These are phyloP conservation scores for Tetramorium bicarinatum DNA, from an alignment of 2,888 invertebrate genomes.

Conservation along the genomic window DNA sequence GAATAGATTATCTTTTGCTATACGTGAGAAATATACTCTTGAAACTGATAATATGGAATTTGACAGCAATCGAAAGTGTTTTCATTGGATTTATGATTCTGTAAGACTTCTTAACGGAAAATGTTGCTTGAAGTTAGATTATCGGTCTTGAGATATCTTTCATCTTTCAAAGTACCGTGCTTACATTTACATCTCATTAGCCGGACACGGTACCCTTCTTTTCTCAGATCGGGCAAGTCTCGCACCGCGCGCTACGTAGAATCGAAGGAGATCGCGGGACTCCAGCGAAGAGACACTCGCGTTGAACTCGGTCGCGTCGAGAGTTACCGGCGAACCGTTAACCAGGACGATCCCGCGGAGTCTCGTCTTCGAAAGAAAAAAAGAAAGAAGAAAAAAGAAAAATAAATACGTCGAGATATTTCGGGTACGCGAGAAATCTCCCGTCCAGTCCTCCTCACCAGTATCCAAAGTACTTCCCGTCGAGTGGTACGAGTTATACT, in stretches of 20 bases:
- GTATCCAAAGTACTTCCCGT: slow-evolving; percentile 31
- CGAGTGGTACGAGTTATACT: slow-evolving; percentile 26
- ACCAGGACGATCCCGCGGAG: not conserved
- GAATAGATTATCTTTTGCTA: not conserved
- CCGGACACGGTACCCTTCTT: not conserved
- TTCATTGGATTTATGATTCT: not conserved
- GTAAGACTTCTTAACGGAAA: not conserved
- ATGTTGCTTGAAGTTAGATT: not conserved
- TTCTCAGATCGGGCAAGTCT: slow-evolving; percentile 1
- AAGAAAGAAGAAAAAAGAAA: not conserved
- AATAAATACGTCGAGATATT: slow-evolving; percentile 12
- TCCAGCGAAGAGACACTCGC: not conserved
- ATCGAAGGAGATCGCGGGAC: slow-evolving; percentile 4
- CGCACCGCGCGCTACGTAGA: not conserved
- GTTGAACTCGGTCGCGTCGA: not conserved
- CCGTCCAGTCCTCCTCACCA: slow-evolving; percentile 35
- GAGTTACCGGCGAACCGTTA: slow-evolving; percentile 20
- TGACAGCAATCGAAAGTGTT: not conserved
- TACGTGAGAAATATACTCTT: not conserved
- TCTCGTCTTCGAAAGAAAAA: slow-evolving; percentile 4
- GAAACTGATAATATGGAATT: not conserved
- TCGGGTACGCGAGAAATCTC: slow-evolving; percentile 24
- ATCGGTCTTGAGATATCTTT: not conserved
- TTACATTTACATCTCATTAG: not conserved
- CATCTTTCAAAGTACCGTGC: not conserved